phyloP scores from a whole-genome alignment of 2,113 vertebrate genomes.

The Salminus brasiliensis region DNA sequence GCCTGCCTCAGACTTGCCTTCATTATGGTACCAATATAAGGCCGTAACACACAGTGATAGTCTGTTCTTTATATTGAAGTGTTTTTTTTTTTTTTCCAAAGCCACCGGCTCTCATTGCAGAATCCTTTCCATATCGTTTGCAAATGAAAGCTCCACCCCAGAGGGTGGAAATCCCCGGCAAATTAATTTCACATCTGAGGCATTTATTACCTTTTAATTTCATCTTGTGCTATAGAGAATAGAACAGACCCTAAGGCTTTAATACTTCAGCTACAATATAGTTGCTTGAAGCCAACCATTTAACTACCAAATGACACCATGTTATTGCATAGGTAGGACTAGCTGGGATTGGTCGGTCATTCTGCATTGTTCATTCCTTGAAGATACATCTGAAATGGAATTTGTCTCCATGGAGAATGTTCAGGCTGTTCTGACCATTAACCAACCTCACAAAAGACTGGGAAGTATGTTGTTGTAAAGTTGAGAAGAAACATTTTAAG shows the following conservation, averaged over 20 bases:
- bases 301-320: neutral
- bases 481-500: too few relatives aligned
- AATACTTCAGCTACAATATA: neutral
- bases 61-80: neutral
- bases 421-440: neutral
- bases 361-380: neutral
- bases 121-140: conserved; percentile 15
- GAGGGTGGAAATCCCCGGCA: conserved; percentile 26
- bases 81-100: neutral
- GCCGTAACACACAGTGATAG: neutral
- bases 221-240: conserved; percentile 11
- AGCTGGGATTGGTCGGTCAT: neutral
- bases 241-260: conserved; percentile 23
- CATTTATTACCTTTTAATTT: conserved; percentile 49
- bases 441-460: neutral
- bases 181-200: conserved; percentile 38
- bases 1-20: neutral
- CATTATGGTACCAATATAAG: neutral
- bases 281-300: neutral
- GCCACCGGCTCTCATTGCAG: conserved; percentile 5
- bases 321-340: neutral
- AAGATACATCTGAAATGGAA: neutral
- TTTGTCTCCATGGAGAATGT: neutral
- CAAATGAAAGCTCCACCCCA: conserved; percentile 11
- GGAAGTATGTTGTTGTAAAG: neutral